phyloP scores from a whole-genome alignment of 2,888 invertebrate genomes.

The Malthinus flaveolus region DNA sequence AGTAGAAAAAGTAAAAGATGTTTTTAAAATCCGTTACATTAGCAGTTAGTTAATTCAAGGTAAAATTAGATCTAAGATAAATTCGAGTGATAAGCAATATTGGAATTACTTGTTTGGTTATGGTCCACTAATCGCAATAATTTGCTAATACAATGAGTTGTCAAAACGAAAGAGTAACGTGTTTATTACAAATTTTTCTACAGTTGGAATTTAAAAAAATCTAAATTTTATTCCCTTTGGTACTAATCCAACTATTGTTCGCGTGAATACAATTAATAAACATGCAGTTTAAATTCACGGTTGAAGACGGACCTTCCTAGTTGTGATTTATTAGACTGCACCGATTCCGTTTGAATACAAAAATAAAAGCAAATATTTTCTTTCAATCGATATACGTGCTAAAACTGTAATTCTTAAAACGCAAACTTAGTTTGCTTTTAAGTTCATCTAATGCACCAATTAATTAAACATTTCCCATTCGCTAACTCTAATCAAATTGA shows the following conservation, averaged over 20 bases:
- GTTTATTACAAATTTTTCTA: not conserved
- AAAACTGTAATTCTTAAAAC: constrained; percentile 34
- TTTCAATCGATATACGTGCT: constrained; percentile 36
- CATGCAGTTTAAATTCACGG: constrained; percentile 46
- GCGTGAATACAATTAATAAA: constrained; percentile 51
- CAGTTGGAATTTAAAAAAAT: not conserved
- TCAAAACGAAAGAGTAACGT: not conserved
- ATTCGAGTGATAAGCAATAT: constrained; percentile 19
- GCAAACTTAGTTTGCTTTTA: constrained; percentile 21
- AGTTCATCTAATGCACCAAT: constrained; percentile 23
- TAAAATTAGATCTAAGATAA: constrained; percentile 14
- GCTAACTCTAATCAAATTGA: constrained; percentile 6
- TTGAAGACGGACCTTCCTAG: constrained; percentile 45
- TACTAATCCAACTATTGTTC: constrained; percentile 27
- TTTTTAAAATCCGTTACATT: constrained; percentile 16
- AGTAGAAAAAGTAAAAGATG: no score
- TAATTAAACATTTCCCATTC: constrained; percentile 21
- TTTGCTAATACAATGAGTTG: constrained; percentile 23
- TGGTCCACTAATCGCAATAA: constrained; percentile 23
- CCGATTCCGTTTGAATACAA: constrained; percentile 44
- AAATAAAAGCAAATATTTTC: constrained; percentile 36
- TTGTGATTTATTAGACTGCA: constrained; percentile 49
- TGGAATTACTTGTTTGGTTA: constrained; percentile 20
- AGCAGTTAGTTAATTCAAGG: constrained; percentile 7
- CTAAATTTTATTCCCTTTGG: not conserved